Evolutionary conservation across 2,888 invertebrate species (phyloP).

Genomic region (Blera fallax): DNA sequence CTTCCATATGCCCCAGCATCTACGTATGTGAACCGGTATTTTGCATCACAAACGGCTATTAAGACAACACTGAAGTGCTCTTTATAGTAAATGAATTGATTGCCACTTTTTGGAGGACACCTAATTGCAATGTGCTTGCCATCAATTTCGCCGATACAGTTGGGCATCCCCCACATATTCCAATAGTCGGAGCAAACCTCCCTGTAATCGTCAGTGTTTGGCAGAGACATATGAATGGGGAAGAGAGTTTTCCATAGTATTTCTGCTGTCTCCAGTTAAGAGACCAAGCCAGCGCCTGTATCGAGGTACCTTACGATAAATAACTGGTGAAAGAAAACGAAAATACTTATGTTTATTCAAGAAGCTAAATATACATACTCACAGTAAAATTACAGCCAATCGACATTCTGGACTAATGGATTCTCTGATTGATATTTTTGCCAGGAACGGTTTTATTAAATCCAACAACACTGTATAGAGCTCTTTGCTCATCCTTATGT

Average conservation of each 20-base stretch:
- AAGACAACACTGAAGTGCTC: too few relatives aligned
- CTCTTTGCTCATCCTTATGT: too few relatives aligned
- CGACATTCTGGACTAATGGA: not conserved
- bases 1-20: slow-evolving; percentile 47
- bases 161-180: too few relatives aligned
- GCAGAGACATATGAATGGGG: not conserved
- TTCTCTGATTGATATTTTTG: not conserved
- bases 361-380: not conserved
- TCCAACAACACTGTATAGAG: too few relatives aligned
- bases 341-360: not conserved
- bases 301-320: too few relatives aligned
- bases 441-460: not conserved
- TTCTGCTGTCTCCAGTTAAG: not conserved
- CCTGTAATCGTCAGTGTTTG: not conserved
- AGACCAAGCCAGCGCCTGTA: not conserved
- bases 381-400: not conserved
- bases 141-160: too few relatives aligned
- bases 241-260: not conserved
- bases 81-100: too few relatives aligned
- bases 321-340: not conserved
- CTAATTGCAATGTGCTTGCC: too few relatives aligned
- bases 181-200: too few relatives aligned
- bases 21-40: slow-evolving; percentile 34
- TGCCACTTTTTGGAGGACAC: too few relatives aligned
- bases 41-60: slow-evolving; percentile 58